phyloP scores from a whole-genome alignment of 2,888 invertebrate species.

The Drosophila mettleri region DNA sequence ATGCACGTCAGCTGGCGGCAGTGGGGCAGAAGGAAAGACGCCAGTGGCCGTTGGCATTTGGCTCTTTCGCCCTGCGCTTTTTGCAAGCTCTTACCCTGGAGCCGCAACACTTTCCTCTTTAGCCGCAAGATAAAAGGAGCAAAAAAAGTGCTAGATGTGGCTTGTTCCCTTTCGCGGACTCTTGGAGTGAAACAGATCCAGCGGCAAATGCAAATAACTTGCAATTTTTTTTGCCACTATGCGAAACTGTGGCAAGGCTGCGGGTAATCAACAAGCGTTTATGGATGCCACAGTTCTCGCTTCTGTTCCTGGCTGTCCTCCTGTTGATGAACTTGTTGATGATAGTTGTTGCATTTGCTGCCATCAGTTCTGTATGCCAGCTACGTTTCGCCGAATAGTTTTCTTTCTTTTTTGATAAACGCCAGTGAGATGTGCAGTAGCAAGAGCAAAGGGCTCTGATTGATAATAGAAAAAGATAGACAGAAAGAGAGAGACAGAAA shows the following conservation, averaged over 20 bases:
- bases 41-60: constrained; percentile 39
- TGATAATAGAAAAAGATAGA: background rate
- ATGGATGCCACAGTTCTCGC: constrained; percentile 63
- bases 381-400: constrained; percentile 24
- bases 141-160: constrained; percentile 24
- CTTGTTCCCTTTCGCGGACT: constrained; percentile 42
- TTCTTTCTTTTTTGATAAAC: constrained; percentile 39
- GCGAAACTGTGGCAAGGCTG: constrained; percentile 71
- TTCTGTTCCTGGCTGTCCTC: background rate
- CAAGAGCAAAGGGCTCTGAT: constrained; percentile 19
- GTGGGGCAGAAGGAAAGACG: background rate
- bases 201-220: constrained; percentile 76
- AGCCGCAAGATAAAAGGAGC: constrained; percentile 45
- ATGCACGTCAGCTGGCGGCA: constrained; percentile 51
- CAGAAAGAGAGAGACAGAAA: background rate
- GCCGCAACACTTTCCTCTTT: constrained; percentile 70
- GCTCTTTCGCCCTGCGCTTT: constrained; percentile 38
- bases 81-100: constrained; percentile 26
- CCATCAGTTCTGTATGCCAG: constrained; percentile 61
- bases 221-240: constrained; percentile 31
- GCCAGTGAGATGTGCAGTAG: constrained; percentile 15
- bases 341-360: constrained; percentile 57
- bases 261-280: constrained; percentile 78
- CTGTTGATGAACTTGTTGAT: constrained; percentile 72
- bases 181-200: constrained; percentile 73